These are phyloP conservation scores for Kobus ellipsiprymnus DNA, from an alignment of 2,113 vertebrate genomes.

Conservation along the genomic window DNA sequence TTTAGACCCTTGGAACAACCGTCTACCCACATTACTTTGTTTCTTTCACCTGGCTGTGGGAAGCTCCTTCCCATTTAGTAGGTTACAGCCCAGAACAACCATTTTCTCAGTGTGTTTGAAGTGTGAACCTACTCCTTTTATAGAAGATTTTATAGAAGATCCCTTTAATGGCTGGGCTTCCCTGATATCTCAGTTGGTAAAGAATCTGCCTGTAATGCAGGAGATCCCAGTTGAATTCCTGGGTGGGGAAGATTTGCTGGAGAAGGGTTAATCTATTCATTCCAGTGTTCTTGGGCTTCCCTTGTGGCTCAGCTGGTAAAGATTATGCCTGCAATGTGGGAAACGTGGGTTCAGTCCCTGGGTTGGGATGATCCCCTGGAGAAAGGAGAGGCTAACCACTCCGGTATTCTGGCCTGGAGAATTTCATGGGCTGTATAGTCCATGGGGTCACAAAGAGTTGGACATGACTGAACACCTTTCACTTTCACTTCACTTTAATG, in stretches of 20 bases:
- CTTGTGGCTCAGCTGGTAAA: not conserved
- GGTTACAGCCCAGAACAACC: not conserved
- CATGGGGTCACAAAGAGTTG: not conserved
- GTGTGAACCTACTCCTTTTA: not conserved
- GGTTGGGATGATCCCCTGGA: not conserved
- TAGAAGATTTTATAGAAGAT: not conserved
- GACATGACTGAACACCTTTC: accelerated
- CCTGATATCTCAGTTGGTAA: not conserved
- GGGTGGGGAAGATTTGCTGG: not conserved
- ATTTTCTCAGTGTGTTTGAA: not conserved
- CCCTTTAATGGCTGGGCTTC: not conserved
- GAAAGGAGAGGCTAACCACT: not conserved
- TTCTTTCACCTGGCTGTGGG: not conserved
- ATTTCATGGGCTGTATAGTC: not conserved
- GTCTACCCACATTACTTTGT: not conserved
- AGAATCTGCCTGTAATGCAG: not conserved
- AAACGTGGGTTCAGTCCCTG: not conserved
- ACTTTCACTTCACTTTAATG: not conserved
- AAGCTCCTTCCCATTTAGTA: not conserved
- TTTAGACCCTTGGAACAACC: not conserved
- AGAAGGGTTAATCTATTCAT: not conserved
- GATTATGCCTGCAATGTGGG: not conserved
- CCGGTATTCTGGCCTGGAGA: not conserved
- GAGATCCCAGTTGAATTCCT: not conserved
- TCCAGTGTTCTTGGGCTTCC: not conserved